Percentiles rank a stretch among this genome's conserved stretches.
phyloP scores from a whole-genome alignment of 2,113 vertebrate species.

The Chamaea fasciata region DNA sequence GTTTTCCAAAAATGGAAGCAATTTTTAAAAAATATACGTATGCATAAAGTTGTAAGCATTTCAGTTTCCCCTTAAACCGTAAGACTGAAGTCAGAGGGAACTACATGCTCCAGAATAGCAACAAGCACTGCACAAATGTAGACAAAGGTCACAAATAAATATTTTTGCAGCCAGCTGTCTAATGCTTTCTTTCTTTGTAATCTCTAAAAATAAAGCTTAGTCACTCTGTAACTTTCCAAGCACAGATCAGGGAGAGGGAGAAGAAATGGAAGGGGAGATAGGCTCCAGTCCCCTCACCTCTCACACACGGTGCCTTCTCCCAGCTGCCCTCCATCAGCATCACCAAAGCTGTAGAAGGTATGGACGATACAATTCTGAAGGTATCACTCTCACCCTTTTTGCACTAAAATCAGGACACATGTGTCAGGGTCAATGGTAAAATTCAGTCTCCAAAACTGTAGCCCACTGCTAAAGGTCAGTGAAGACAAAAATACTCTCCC shows the following conservation, averaged over 20 bases:
- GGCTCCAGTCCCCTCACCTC: neutral
- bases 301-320: neutral
- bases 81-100: neutral
- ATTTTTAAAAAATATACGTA: rapidly evolving
- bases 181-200: conserved; percentile 42
- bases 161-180: conserved; percentile 40
- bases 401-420: neutral
- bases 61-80: neutral
- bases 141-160: conserved; percentile 50
- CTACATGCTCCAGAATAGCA: conserved; percentile 4
- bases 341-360: neutral
- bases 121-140: neutral
- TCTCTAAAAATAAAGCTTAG: conserved; percentile 50
- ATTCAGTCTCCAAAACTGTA: neutral
- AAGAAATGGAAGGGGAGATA: neutral
- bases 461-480: neutral
- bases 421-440: neutral
- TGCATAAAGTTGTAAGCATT: neutral
- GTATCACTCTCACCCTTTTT: neutral
- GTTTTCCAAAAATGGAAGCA: neutral
- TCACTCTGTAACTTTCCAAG: conserved; percentile 38
- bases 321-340: neutral
- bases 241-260: neutral
- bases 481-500: neutral
- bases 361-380: neutral